Evolutionary conservation across 1,140 invertebrate genomes (phyloP).

Genomic region (Vanessa atalanta): DNA sequence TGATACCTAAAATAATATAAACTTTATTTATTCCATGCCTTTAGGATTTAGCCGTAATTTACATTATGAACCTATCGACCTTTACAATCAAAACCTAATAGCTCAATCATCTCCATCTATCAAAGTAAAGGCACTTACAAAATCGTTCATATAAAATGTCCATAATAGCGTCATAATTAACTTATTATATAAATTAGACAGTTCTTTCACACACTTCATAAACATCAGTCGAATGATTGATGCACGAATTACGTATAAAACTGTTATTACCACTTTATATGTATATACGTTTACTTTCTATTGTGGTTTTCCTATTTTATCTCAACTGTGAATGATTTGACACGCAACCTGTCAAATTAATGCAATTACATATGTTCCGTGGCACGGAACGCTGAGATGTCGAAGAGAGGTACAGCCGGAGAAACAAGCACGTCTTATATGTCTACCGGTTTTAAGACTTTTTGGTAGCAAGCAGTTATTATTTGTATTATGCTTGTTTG

Average conservation of each 20-base stretch:
- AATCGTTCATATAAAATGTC: constrained; percentile 6
- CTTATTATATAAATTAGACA: not conserved
- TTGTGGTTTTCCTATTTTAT: constrained; percentile 23
- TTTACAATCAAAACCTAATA: not conserved
- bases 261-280: constrained; percentile 19
- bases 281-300: constrained; percentile 32
- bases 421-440: too few species aligned
- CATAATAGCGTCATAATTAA: constrained; percentile 16
- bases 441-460: too few species aligned
- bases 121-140: not conserved
- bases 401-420: not conserved
- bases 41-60: too few species aligned
- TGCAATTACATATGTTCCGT: constrained; percentile 18
- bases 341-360: constrained; percentile 31
- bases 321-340: constrained; percentile 29
- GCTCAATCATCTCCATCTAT: constrained; percentile 1
- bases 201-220: constrained; percentile 15
- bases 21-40: too few species aligned
- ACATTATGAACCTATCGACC: too few species aligned
- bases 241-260: constrained; percentile 24
- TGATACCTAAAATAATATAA: too few species aligned
- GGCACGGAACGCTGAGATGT: not conserved
- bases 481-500: too few species aligned
- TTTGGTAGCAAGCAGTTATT: too few species aligned
- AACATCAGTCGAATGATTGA: constrained; percentile 10